Conservation (phyloP, 2,113 vertebrate genomes). For the Prunella fulvescens region DNA sequence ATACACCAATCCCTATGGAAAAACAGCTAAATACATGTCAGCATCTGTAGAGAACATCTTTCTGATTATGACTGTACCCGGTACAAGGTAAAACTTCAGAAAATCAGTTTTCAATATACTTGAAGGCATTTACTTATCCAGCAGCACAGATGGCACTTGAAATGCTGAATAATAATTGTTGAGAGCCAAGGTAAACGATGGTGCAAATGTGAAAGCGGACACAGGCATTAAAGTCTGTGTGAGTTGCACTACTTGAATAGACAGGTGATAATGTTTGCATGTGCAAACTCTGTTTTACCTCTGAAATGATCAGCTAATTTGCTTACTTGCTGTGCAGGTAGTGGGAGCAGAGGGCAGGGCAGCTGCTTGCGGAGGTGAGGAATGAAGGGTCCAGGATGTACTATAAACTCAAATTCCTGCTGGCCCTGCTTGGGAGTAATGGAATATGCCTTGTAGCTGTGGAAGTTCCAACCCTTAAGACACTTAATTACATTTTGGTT, state of each 20-base stretch:
- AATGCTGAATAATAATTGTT: constrained; percentile 67
- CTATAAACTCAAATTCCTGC: background rate
- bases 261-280: background rate
- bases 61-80: constrained; percentile 24
- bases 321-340: background rate
- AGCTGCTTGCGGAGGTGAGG: background rate
- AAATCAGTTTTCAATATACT: constrained; percentile 61
- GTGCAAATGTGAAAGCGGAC: background rate
- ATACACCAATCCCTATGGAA: constrained; percentile 24
- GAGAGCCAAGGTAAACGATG: constrained; percentile 43
- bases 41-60: constrained; percentile 27
- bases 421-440: background rate
- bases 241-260: background rate
- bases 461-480: background rate
- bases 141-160: constrained; percentile 66
- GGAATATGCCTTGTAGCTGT: background rate
- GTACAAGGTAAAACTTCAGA: constrained; percentile 54
- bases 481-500: background rate
- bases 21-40: constrained; percentile 53
- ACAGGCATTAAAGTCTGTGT: background rate
- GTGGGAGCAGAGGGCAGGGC: background rate
- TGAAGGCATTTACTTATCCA: constrained; percentile 68
- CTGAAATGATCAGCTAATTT: background rate
- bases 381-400: background rate
- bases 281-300: background rate